phyloP scores from a whole-genome alignment of 1,140 invertebrate genomes.

The Anagrus nilaparvatae region DNA sequence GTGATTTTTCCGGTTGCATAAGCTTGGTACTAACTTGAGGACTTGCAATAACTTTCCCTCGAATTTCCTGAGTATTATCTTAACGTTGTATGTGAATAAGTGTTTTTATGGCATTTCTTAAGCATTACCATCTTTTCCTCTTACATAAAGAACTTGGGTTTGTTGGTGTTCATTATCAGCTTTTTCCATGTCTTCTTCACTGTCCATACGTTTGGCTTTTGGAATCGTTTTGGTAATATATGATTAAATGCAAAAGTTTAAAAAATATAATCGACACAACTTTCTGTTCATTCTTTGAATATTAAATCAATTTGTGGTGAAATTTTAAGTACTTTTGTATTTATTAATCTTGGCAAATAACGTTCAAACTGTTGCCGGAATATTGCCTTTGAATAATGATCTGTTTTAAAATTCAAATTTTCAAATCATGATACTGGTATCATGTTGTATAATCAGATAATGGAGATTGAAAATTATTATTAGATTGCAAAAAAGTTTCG shows the following conservation, averaged over 20 bases:
- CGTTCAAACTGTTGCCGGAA: constrained; percentile 32
- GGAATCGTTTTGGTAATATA: constrained; percentile 35
- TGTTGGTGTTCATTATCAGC: constrained; percentile 32
- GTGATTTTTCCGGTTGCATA: constrained; percentile 13
- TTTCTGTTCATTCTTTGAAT: constrained; percentile 27
- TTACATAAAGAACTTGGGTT: constrained; percentile 35
- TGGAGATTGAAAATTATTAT: background rate
- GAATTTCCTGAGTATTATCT: constrained; percentile 17
- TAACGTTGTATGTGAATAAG: constrained; percentile 31
- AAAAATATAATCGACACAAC: constrained; percentile 28
- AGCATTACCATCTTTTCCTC: constrained; percentile 35
- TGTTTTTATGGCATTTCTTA: constrained; percentile 41
- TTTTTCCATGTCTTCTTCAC: constrained; percentile 27
- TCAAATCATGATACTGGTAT: constrained; percentile 26
- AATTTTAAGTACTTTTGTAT: constrained; percentile 24
- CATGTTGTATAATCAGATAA: background rate
- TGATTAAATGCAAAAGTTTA: constrained; percentile 24
- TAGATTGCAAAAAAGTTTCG: background rate
- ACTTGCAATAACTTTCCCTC: constrained; percentile 9
- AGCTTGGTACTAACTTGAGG: constrained; percentile 20
- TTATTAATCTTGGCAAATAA: constrained; percentile 33
- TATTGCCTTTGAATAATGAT: constrained; percentile 29
- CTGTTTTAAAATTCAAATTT: constrained; percentile 26
- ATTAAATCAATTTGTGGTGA: no score
- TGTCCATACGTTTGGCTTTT: constrained; percentile 25